phyloP scores from a whole-genome alignment of 2,888 invertebrate genomes.

The Vanessa cardui region DNA sequence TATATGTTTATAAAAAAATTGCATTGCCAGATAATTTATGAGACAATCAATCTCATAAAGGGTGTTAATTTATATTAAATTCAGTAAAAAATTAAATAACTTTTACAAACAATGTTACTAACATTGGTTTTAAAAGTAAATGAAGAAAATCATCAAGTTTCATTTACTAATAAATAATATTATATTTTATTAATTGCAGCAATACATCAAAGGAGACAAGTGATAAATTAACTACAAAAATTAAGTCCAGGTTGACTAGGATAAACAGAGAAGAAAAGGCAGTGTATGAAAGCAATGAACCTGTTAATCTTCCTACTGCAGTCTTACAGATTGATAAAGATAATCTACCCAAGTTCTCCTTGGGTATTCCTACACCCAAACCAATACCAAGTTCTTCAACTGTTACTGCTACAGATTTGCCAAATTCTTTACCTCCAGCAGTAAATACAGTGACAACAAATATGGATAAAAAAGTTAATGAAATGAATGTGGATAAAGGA shows the following conservation, averaged over 20 bases:
- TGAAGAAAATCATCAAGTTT: neutral
- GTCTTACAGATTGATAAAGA: slow-evolving; percentile 60
- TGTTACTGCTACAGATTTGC: slow-evolving; percentile 23
- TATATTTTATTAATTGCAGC: slow-evolving; percentile 44
- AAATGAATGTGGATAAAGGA: neutral
- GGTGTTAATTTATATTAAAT: too few species aligned
- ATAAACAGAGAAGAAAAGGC: slow-evolving; percentile 46
- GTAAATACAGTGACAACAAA: neutral
- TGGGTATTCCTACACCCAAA: slow-evolving; percentile 39
- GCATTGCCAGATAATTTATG: too few species aligned
- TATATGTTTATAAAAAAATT: too few species aligned
- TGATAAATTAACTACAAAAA: slow-evolving; percentile 57
- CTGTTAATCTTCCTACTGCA: slow-evolving; percentile 57
- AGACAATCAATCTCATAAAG: too few species aligned
- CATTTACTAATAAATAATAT: neutral
- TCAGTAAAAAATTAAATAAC: too few species aligned
- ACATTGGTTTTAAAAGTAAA: too few species aligned
- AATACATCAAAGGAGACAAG: slow-evolving; percentile 41
- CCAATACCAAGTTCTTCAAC: slow-evolving; percentile 13
- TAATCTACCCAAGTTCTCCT: slow-evolving; percentile 64
- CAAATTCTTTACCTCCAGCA: slow-evolving; percentile 1
- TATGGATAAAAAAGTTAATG: neutral
- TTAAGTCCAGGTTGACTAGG: slow-evolving; percentile 58
- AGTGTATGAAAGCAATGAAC: slow-evolving; percentile 43
- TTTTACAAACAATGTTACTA: too few species aligned